Evolutionary conservation across 2,113 vertebrate species (phyloP).

Genomic region (Antigone vipio): DNA sequence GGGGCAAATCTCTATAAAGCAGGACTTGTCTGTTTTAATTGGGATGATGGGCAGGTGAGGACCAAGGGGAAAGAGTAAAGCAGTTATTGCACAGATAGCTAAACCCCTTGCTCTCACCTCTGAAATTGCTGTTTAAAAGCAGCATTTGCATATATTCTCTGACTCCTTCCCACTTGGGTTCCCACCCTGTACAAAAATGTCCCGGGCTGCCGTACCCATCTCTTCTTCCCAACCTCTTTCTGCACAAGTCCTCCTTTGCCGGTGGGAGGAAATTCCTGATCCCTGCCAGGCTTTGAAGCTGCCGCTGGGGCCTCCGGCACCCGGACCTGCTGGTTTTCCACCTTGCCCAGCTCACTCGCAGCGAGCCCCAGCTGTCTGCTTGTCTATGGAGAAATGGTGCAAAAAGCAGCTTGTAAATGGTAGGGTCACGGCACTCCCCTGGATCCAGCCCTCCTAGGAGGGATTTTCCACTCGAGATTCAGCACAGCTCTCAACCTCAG

Average conservation of each 20-base stretch:
- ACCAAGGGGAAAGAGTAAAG: not conserved
- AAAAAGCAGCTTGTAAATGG: not conserved
- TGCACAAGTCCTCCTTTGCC: not conserved
- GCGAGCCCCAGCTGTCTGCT: accelerated
- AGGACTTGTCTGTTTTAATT: accelerated
- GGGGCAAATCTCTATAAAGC: not conserved
- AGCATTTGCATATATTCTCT: not conserved
- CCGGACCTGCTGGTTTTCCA: not conserved
- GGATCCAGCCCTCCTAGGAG: not conserved
- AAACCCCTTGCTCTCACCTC: not conserved
- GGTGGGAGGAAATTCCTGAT: not conserved
- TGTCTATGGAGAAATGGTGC: accelerated
- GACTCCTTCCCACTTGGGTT: not conserved
- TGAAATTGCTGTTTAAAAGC: not conserved
- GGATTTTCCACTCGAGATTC: not conserved
- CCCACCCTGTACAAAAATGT: not conserved
- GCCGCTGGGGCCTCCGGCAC: not conserved
- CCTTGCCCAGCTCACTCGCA: accelerated
- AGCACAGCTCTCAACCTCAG: not conserved
- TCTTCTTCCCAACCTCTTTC: not conserved
- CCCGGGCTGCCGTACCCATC: not conserved
- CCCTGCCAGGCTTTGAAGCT: not conserved
- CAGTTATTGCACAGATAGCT: not conserved
- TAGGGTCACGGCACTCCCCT: accelerated
- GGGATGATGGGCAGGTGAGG: not conserved